Evolutionary conservation across 2,113 vertebrate genomes (phyloP).

Genomic region (Cepphus grylle): DNA sequence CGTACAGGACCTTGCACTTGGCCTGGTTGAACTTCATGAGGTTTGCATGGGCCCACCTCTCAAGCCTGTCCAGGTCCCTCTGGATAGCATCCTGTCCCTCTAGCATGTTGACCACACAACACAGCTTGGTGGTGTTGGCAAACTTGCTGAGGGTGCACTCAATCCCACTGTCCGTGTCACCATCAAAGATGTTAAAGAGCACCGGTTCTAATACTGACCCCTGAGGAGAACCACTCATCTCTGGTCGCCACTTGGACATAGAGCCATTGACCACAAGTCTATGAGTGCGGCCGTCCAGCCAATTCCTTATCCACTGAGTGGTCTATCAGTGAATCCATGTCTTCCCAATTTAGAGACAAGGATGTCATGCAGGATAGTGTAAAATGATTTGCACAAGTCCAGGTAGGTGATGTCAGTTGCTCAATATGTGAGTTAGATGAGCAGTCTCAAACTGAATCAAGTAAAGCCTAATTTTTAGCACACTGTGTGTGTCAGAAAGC

Average conservation of each 20-base stretch:
- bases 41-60: background rate
- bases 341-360: background rate
- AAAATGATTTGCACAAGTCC: background rate
- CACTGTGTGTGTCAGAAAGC: background rate
- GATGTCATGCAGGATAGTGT: background rate
- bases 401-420: background rate
- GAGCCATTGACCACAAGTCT: background rate
- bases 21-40: background rate
- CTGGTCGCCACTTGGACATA: background rate
- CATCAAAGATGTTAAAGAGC: background rate
- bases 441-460: background rate
- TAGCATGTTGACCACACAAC: background rate
- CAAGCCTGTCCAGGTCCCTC: background rate
- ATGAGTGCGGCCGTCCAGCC: background rate
- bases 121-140: background rate
- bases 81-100: background rate
- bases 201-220: background rate
- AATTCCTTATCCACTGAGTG: background rate
- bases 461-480: background rate
- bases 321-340: background rate
- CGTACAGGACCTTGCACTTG: background rate
- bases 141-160: background rate
- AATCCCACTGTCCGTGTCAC: background rate
- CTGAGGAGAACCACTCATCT: background rate
- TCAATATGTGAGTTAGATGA: background rate